Percentiles rank a stretch among this genome's conserved stretches.
Evolutionary conservation across 2,113 vertebrate species (phyloP).

Genomic region (Ptilorrhoa leucosticta): DNA sequence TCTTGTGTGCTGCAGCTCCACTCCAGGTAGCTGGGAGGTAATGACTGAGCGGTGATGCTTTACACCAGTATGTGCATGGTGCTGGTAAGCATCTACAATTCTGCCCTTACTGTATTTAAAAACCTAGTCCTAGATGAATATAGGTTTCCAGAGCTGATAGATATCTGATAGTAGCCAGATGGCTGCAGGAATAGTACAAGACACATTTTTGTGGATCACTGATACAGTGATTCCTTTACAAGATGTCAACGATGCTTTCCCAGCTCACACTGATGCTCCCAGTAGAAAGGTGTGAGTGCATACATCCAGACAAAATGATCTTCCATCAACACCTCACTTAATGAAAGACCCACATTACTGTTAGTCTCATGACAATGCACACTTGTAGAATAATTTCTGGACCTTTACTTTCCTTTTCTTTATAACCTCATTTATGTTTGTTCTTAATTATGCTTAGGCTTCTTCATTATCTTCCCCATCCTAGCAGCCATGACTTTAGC

Average conservation of each 20-base stretch:
- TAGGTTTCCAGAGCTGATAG: neutral
- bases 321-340: neutral
- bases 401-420: neutral
- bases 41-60: neutral
- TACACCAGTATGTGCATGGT: neutral
- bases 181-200: neutral
- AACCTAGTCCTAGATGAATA: neutral
- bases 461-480: neutral
- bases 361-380: neutral
- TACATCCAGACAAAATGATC: neutral
- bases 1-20: neutral
- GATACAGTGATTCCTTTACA: neutral
- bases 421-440: neutral
- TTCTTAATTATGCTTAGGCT: neutral
- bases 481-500: neutral
- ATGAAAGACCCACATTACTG: neutral
- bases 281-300: neutral
- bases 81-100: neutral
- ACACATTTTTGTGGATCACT: neutral
- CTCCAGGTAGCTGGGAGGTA: neutral
- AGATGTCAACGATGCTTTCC: neutral
- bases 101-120: neutral
- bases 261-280: neutral
- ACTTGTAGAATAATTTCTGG: neutral
- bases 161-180: neutral